phyloP scores from a whole-genome alignment of 1,140 invertebrate species.

The Centruroides vittatus region DNA sequence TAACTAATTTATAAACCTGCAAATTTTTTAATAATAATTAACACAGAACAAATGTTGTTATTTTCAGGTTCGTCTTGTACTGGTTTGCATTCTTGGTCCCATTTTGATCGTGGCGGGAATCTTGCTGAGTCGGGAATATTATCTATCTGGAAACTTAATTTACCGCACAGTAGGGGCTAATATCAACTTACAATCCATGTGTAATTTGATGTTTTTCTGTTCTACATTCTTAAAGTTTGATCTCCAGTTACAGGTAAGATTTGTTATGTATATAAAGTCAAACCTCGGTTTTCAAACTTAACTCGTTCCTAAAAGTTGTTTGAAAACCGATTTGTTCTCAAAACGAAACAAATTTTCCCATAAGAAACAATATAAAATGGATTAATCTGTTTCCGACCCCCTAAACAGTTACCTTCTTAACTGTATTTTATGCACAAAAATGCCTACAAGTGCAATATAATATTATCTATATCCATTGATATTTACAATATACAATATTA shows the following conservation, averaged over 20 bases:
- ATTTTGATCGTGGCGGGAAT: constrained; percentile 9
- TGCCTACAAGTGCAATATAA: no score
- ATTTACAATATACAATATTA: no score
- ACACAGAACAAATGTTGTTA: neutral
- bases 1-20: neutral
- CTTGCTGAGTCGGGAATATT: constrained; percentile 2
- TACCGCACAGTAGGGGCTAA: constrained; percentile 9
- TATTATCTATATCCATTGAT: no score
- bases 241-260: constrained; percentile 12
- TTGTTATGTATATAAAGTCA: neutral
- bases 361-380: no score
- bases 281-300: neutral
- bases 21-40: neutral
- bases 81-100: constrained; percentile 2
- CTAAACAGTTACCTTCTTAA: no score
- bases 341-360: no score
- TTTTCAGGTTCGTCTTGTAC: constrained; percentile 7
- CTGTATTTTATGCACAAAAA: no score
- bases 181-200: constrained; percentile 4
- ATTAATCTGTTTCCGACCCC: no score
- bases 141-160: constrained; percentile 9
- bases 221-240: constrained; percentile 13
- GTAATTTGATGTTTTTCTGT: constrained; percentile 6
- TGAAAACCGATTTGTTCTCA: no score
- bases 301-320: no score